Percentiles rank a stretch among this genome's conserved stretches.
Evolutionary conservation across 2,888 invertebrate genomes (phyloP).

Genomic region (Mylabris sibirica): DNA sequence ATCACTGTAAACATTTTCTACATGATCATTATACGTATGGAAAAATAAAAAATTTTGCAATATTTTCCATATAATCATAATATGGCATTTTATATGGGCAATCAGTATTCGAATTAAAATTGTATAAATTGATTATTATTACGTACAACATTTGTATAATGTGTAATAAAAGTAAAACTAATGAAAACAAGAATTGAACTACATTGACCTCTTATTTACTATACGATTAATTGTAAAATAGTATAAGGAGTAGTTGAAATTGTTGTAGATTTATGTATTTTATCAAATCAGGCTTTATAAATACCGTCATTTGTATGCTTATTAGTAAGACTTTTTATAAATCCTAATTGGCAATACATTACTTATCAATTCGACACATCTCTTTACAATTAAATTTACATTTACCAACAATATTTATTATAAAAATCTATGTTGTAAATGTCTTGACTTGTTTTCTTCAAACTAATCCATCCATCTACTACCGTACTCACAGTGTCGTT

Average conservation of each 20-base stretch:
- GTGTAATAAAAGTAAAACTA: background rate
- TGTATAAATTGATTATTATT: background rate
- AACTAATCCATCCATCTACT: background rate
- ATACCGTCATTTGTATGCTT: background rate
- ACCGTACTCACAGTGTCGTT: background rate
- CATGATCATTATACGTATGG: background rate
- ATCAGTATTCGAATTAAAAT: background rate
- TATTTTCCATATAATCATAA: background rate
- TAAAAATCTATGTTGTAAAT: background rate
- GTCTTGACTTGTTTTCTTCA: constrained; percentile 4
- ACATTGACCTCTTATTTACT: constrained; percentile 1
- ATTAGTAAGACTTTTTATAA: background rate
- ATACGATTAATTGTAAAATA: background rate
- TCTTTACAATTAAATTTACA: background rate
- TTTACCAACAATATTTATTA: background rate
- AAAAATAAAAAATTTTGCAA: background rate
- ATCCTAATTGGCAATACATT: constrained; percentile 1
- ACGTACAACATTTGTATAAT: background rate
- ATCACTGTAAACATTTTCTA: background rate
- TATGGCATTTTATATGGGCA: background rate
- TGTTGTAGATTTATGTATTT: background rate
- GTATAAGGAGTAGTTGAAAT: background rate
- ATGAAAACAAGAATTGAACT: background rate
- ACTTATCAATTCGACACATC: constrained; percentile 1
- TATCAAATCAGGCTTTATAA: constrained; percentile 2